These are phyloP conservation scores for Pachyrhynchus sulphureomaculatus DNA, from an alignment of 1,140 invertebrate genomes.

Conservation along the genomic window DNA sequence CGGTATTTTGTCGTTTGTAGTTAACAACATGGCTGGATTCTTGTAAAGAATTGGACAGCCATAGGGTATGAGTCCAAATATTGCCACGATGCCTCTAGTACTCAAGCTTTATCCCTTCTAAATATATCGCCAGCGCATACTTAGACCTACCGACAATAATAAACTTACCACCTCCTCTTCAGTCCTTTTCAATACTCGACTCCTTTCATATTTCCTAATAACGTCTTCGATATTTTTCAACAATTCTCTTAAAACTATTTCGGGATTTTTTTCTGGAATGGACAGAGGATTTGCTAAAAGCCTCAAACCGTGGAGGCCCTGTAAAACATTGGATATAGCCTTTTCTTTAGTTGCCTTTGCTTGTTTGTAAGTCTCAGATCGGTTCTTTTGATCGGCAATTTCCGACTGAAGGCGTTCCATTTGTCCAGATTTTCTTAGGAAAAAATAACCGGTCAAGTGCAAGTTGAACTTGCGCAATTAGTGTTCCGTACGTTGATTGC, in stretches of 20 bases:
- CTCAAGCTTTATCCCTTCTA: no score
- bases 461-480: no score
- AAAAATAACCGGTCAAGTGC: no score
- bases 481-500: no score
- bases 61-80: no score
- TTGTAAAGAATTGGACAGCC: no score
- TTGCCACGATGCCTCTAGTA: no score
- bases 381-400: constrained; percentile 24
- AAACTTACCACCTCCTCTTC: constrained; percentile 15
- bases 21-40: no score
- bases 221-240: constrained; percentile 22
- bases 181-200: constrained; percentile 1
- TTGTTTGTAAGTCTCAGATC: constrained; percentile 15
- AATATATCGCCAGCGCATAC: no score
- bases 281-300: constrained; percentile 33
- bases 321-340: constrained; percentile 12
- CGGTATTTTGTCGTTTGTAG: no score
- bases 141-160: no score
- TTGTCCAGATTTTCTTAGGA: constrained; percentile 38
- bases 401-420: constrained; percentile 34
- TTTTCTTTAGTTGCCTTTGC: constrained; percentile 28
- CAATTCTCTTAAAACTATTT: constrained; percentile 15
- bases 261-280: constrained; percentile 15
- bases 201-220: constrained; percentile 17
- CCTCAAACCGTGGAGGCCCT: constrained; percentile 29